Evolutionary conservation across 1,140 invertebrate genomes (phyloP).

Genomic region (Microplitis demolitor): DNA sequence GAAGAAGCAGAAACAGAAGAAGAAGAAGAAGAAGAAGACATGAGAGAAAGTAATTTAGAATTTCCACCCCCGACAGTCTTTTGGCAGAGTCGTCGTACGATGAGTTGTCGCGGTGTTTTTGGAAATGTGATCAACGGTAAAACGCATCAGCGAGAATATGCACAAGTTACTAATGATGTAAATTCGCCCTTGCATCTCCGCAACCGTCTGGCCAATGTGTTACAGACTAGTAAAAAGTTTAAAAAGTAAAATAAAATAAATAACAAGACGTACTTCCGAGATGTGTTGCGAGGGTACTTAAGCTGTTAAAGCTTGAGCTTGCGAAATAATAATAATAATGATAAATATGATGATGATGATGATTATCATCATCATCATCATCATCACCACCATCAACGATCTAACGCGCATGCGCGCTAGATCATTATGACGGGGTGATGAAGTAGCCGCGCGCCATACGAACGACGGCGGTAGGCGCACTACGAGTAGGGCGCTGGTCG

Average conservation of each 20-base stretch:
- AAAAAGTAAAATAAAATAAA: no score
- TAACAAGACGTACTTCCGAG: neutral
- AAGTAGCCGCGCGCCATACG: constrained; percentile 56
- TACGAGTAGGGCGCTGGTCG: constrained; percentile 62
- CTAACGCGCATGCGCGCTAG: constrained; percentile 46
- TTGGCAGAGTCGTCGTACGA: neutral
- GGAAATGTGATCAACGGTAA: constrained; percentile 11
- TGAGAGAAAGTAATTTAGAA: constrained; percentile 15
- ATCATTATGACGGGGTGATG: constrained; percentile 53
- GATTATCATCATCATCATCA: no score
- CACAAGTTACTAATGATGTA: neutral
- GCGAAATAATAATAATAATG: neutral
- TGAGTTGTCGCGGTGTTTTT: constrained; percentile 25
- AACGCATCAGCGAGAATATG: neutral
- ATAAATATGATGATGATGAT: no score
- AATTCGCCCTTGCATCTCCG: neutral
- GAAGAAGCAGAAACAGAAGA: neutral
- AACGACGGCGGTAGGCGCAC: constrained; percentile 61
- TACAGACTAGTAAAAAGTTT: neutral
- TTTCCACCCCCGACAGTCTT: constrained; percentile 4
- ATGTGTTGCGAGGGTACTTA: neutral
- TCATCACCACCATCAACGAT: constrained; percentile 20
- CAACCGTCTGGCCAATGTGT: neutral
- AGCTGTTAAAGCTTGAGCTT: neutral
- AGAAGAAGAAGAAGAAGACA: neutral